Conservation (phyloP, 2,797 vertebrate species). For the Clamator glandarius region DNA sequence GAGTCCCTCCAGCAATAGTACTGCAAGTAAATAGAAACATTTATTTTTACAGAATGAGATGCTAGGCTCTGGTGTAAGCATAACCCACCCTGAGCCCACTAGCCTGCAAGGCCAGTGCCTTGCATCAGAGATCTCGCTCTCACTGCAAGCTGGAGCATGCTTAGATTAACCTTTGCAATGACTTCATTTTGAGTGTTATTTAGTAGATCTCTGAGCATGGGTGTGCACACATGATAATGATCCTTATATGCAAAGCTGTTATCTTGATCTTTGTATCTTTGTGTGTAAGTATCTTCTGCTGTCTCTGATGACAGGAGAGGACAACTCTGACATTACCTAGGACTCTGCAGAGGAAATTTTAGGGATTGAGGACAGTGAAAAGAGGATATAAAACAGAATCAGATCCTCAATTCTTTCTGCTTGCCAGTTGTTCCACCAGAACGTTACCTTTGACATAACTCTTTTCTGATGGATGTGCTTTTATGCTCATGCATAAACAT, state of each 20-base stretch:
- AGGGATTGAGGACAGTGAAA: background rate
- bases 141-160: fast-evolving
- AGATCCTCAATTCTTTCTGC: background rate
- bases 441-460: background rate
- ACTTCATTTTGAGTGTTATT: background rate
- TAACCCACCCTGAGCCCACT: background rate
- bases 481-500: background rate
- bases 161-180: background rate
- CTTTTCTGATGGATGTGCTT: background rate
- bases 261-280: background rate
- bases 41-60: background rate
- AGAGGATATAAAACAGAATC: background rate
- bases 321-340: background rate
- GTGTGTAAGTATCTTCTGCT: background rate
- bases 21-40: background rate
- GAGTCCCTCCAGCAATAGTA: background rate
- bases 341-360: background rate
- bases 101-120: background rate
- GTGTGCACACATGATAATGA: background rate
- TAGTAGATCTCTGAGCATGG: background rate
- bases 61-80: background rate
- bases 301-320: background rate
- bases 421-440: background rate
- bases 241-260: background rate
- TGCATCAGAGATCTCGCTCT: background rate